Evolutionary conservation across 2,113 vertebrate species (phyloP).

Genomic region (Heterotis niloticus): DNA sequence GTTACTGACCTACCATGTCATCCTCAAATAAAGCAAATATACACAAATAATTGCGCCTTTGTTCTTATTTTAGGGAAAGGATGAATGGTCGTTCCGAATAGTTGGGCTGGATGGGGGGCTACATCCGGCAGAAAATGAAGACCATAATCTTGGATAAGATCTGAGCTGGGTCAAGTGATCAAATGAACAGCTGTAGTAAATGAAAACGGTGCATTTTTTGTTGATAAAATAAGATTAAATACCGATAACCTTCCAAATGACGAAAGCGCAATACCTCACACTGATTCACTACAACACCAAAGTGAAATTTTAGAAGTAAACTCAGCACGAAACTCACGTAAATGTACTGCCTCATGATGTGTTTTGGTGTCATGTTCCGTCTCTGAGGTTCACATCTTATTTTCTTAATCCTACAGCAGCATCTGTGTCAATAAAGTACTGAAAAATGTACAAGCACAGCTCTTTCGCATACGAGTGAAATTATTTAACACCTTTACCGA

Average conservation of each 20-base stretch:
- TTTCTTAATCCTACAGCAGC: background rate
- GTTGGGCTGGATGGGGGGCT: too few species aligned
- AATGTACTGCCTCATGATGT: background rate
- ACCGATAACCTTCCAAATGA: too few species aligned
- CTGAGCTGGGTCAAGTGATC: background rate
- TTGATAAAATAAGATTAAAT: background rate
- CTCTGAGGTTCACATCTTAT: background rate
- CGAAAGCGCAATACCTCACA: too few species aligned
- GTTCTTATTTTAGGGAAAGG: too few species aligned
- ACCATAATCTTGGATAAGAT: background rate
- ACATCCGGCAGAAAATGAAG: too few species aligned
- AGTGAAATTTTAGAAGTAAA: background rate
- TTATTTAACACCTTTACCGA: too few species aligned
- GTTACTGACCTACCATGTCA: background rate
- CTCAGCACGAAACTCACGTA: background rate
- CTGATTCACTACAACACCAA: too few species aligned
- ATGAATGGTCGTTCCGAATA: too few species aligned
- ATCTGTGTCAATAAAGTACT: background rate
- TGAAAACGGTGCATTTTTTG: background rate
- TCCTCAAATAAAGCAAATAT: too few species aligned
- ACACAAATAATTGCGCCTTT: too few species aligned
- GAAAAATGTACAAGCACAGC: background rate
- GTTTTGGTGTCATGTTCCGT: background rate
- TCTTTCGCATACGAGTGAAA: too few species aligned
- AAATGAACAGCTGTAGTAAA: background rate